A percentile compares a stretch with the other conserved stretches of the same genome.
Evolutionary conservation across 2,113 vertebrate species (phyloP).

Genomic region (Scolopax mira): DNA sequence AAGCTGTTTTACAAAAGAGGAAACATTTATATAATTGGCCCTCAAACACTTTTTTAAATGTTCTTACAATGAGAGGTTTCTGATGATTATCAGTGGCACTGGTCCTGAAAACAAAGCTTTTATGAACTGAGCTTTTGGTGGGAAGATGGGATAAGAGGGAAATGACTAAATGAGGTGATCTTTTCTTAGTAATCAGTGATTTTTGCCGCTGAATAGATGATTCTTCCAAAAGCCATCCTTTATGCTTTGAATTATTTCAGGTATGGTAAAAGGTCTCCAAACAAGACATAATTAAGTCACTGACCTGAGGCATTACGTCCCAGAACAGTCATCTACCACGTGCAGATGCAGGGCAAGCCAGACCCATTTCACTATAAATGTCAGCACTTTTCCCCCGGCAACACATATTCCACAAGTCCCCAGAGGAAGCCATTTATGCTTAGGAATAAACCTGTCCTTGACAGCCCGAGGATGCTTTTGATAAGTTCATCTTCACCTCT

Average conservation of each 20-base stretch:
- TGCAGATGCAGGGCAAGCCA: background rate
- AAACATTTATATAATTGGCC: conserved; percentile 22
- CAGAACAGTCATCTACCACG: background rate
- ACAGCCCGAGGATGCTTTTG: background rate
- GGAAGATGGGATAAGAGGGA: background rate
- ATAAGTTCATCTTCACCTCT: conserved; percentile 5
- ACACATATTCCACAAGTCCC: background rate
- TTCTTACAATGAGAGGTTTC: background rate
- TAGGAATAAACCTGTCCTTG: background rate
- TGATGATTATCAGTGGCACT: background rate
- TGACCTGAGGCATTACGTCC: background rate
- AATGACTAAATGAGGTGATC: background rate
- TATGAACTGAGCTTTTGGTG: background rate
- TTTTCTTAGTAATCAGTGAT: conserved; percentile 15
- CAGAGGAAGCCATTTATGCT: background rate
- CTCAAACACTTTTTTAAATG: conserved; percentile 4
- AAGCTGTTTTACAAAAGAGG: conserved; percentile 49
- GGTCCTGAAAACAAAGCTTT: background rate
- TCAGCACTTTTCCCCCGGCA: background rate
- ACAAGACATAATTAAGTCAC: background rate
- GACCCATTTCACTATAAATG: background rate
- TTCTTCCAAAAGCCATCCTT: background rate
- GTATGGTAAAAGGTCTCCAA: background rate
- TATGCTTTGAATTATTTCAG: background rate
- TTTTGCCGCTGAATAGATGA: background rate